phyloP scores from a whole-genome alignment of 2,797 vertebrate genomes.

The Petrocephalus schoutedeni region DNA sequence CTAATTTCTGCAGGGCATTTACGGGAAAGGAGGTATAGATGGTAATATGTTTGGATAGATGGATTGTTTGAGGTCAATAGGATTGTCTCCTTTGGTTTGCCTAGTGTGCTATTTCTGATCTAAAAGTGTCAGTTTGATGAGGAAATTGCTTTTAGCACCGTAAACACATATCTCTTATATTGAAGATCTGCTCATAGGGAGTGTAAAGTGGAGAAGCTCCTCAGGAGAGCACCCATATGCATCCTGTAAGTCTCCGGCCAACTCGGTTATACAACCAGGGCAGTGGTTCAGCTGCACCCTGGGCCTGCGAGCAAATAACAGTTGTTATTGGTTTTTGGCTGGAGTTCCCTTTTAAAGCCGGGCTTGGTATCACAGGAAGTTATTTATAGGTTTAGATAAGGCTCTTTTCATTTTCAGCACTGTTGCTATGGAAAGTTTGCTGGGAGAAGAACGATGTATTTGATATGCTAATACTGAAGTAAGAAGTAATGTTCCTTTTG shows the following conservation, averaged over 20 bases:
- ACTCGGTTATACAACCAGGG: not conserved
- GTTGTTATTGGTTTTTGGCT: conserved; percentile 1
- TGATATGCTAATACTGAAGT: not conserved
- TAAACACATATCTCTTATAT: not conserved
- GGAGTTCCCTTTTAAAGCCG: not conserved
- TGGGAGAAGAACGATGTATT: not conserved
- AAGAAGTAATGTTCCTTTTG: not conserved
- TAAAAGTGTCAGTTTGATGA: not conserved
- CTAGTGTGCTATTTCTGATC: not conserved
- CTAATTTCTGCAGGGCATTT: not conserved
- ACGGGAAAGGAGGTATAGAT: not conserved
- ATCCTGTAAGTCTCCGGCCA: not conserved
- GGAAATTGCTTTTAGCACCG: not conserved
- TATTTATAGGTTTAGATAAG: conserved; percentile 6
- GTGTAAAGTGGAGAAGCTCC: not conserved
- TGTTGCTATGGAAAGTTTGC: conserved; percentile 3
- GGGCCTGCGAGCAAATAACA: not conserved
- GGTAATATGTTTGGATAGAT: not conserved
- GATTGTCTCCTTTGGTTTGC: not conserved
- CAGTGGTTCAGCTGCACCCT: not conserved
- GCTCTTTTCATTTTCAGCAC: not conserved
- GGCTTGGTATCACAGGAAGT: not conserved
- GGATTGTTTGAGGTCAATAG: not conserved
- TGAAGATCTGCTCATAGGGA: not conserved
- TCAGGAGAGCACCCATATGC: not conserved